These are phyloP conservation scores for Parascotia fuliginaria DNA, from an alignment of 2,888 invertebrate genomes.

Conservation along the genomic window DNA sequence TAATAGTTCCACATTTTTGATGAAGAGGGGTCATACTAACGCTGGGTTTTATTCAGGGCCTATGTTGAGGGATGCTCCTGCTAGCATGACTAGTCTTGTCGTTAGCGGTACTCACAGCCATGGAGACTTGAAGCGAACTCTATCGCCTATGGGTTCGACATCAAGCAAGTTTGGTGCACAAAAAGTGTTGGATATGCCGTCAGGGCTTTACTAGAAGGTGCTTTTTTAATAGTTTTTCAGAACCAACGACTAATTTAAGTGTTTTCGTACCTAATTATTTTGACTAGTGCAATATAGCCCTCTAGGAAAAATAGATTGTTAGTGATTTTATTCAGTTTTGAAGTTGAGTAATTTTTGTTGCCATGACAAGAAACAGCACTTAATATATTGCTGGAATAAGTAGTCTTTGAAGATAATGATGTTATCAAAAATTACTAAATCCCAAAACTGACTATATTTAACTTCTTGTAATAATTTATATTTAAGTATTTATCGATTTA, in stretches of 20 bases:
- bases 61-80: slow-evolving; percentile 77
- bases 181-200: slow-evolving; percentile 90
- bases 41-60: slow-evolving; percentile 89
- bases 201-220: slow-evolving; percentile 87
- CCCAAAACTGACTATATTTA: slow-evolving; percentile 24
- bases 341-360: slow-evolving; percentile 8
- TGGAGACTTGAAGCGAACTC: slow-evolving; percentile 74
- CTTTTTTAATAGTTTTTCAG: slow-evolving; percentile 53
- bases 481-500: slow-evolving; percentile 33
- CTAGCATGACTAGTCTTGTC: slow-evolving; percentile 79
- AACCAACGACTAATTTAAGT: slow-evolving; percentile 84
- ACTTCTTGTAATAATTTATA: slow-evolving; percentile 40
- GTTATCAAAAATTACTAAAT: too few species aligned
- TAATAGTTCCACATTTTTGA: slow-evolving; percentile 84
- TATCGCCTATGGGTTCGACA: slow-evolving; percentile 69
- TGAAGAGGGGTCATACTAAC: slow-evolving; percentile 87
- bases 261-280: slow-evolving; percentile 70
- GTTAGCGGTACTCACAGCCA: slow-evolving; percentile 76
- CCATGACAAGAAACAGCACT: background rate
- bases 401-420: too few species aligned
- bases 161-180: slow-evolving; percentile 77
- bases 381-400: too few species aligned
- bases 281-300: slow-evolving; percentile 80
- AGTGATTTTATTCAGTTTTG: slow-evolving; percentile 30
- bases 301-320: slow-evolving; percentile 46